Evolutionary conservation across 2,113 vertebrate species (phyloP).

Genomic region (Oryzias woworae): DNA sequence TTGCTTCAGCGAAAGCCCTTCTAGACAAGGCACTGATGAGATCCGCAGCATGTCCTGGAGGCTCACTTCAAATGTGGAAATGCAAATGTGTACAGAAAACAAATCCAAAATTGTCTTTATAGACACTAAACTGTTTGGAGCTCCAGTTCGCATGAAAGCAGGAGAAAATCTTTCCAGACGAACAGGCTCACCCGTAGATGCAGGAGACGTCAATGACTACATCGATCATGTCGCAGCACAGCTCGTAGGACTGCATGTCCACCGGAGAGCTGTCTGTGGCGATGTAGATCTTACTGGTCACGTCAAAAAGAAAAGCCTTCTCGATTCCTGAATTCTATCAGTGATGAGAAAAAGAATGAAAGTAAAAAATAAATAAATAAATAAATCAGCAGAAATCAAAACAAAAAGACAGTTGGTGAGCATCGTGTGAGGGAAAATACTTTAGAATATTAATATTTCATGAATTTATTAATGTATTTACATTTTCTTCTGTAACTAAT

Average conservation of each 20-base stretch:
- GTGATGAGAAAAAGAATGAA: background rate
- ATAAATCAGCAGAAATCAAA: background rate
- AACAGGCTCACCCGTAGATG: slow-evolving; percentile 92
- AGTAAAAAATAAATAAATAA: background rate
- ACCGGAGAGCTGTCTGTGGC: slow-evolving; percentile 99
- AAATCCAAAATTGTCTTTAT: background rate
- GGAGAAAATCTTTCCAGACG: background rate
- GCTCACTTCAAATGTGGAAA: background rate
- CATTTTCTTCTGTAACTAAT: too few species aligned
- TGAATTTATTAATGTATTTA: too few species aligned
- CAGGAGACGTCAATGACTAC: slow-evolving; percentile 99
- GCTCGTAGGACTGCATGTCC: slow-evolving; percentile 98
- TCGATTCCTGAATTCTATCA: slow-evolving; percentile 98
- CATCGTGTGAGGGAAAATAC: too few species aligned
- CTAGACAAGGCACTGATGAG: slow-evolving; percentile 10
- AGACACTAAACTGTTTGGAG: background rate
- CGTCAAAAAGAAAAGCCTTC: slow-evolving; percentile 98
- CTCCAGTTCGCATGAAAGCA: background rate
- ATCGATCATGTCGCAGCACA: slow-evolving; percentile 99
- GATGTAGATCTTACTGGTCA: slow-evolving; percentile 99
- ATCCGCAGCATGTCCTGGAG: background rate
- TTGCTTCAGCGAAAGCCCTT: slow-evolving; percentile 10
- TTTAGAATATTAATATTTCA: background rate
- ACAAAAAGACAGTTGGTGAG: background rate
- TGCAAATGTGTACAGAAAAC: slow-evolving; percentile 26